Base-by-base conservation (phyloP, 2,113 vertebrate species). In the Protobothrops flavoviridis region DNA sequence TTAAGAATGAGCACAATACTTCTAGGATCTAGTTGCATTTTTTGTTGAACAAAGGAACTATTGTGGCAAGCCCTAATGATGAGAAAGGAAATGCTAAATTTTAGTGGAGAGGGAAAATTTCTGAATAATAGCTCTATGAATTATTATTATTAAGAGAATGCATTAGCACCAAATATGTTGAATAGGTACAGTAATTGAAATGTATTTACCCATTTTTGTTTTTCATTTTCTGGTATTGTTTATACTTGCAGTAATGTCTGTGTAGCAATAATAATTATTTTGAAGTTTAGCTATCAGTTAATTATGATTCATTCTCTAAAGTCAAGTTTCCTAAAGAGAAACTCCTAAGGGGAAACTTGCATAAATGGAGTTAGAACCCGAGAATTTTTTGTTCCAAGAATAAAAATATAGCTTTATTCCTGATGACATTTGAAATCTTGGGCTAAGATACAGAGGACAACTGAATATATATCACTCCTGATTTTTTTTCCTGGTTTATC, bases 401-500 rank as follows among this genome's bases (percentile, higher is more conserved):
- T 86, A 24, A 85, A 53, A 92, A 59, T 87, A 5, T 20, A 59
- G 43, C 43, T 43, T 3, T 33, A 86, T 33, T 33, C 23, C 15
- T 39, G 57, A 91, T 88, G 39, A 87, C 29, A 74, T 20, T 59
- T 92, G 85, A 91, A 93, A 95, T 95, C 56, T 0, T 88, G 33
- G 29, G 0, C 0, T 85, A 23, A 59, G 11, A 29, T 52, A 43
- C 11, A 45, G 45, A 64, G 17, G 45, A 17, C 29, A 92, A 26
- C 23, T 2, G 20, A 56, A 39, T 88, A 91, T 94, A 94, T 90
- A 53, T 90, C 91, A 92, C 52, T 89, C 21, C 45, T 94, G 87
- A 93, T 88, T 94, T 20, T 81, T 56, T 91, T 52, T 53, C 91
- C 29, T 59, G 91, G 91, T 93, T 97, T 97, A 95, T 61, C 87